Evolutionary conservation across 1,140 invertebrate species (phyloP).

Genomic region (Catajapyx aquilonaris): DNA sequence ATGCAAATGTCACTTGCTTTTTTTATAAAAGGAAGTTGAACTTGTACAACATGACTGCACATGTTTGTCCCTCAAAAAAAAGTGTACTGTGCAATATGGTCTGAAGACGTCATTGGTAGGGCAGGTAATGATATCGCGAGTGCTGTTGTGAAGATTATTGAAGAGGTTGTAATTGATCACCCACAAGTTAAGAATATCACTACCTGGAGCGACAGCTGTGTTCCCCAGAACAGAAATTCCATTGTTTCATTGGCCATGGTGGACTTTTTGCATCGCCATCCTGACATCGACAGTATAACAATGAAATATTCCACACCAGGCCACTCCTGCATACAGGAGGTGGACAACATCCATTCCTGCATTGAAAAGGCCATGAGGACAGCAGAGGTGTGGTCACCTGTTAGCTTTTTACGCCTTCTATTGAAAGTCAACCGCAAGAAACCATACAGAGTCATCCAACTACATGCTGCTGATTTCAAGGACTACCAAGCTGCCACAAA

Average conservation of each 20-base stretch:
- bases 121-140: slow-evolving; percentile 12
- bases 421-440: slow-evolving; percentile 5
- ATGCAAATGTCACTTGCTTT: too few relatives aligned
- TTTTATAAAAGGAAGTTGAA: too few relatives aligned
- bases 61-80: slow-evolving; percentile 8
- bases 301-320: slow-evolving; percentile 11
- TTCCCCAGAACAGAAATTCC: slow-evolving; percentile 8
- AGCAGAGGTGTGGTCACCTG: slow-evolving; percentile 11
- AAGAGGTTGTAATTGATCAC: slow-evolving; percentile 6
- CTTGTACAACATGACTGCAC: slow-evolving; percentile 10
- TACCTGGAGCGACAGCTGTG: slow-evolving; percentile 7
- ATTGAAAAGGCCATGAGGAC: slow-evolving; percentile 8
- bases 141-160: too few relatives aligned
- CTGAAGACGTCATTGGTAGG: slow-evolving; percentile 8
- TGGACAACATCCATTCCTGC: slow-evolving; percentile 9
- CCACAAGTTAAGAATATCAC: slow-evolving; percentile 5
- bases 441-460: slow-evolving; percentile 8
- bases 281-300: slow-evolving; percentile 5
- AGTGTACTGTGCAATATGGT: slow-evolving; percentile 10
- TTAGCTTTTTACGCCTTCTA: slow-evolving; percentile 9
- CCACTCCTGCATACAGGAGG: slow-evolving; percentile 10
- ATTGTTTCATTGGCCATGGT: slow-evolving; percentile 5
- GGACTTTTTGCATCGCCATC: slow-evolving; percentile 6
- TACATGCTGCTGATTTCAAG: slow-evolving; percentile 8
- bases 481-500: slow-evolving; percentile 6